Evolutionary conservation across 2,113 vertebrate genomes (phyloP).

Genomic region (Onychorhynchus coronatus): DNA sequence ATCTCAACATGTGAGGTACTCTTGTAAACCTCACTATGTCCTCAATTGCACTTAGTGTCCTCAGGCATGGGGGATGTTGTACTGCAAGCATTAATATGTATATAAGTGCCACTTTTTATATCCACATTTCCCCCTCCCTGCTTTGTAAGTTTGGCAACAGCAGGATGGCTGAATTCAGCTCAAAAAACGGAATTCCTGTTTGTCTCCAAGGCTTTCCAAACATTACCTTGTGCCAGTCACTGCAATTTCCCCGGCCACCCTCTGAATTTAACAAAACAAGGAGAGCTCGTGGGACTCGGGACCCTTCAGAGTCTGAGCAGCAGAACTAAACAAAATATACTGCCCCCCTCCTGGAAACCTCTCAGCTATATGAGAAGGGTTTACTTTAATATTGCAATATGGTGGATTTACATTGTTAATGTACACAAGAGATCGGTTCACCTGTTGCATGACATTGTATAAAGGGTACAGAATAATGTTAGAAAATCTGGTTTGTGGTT

Average conservation of each 20-base stretch:
- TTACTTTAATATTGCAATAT: background rate
- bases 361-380: background rate
- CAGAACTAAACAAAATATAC: background rate
- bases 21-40: conserved; percentile 54
- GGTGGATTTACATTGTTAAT: background rate
- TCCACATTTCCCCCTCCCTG: background rate
- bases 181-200: conserved; percentile 20
- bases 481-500: background rate
- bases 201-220: background rate
- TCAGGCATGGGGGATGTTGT: conserved; percentile 33
- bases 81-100: conserved; percentile 5
- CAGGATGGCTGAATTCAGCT: background rate
- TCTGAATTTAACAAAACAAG: background rate
- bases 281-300: background rate
- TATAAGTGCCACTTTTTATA: conserved; percentile 31
- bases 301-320: background rate
- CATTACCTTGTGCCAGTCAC: background rate
- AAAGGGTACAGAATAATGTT: background rate
- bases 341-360: background rate
- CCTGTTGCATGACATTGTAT: background rate
- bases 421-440: background rate
- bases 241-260: background rate
- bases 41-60: conserved; percentile 62
- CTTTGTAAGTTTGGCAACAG: conserved; percentile 19
- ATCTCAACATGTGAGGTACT: conserved; percentile 64